phyloP scores from a whole-genome alignment of 2,888 invertebrate genomes.

The Sepiola atlantica region DNA sequence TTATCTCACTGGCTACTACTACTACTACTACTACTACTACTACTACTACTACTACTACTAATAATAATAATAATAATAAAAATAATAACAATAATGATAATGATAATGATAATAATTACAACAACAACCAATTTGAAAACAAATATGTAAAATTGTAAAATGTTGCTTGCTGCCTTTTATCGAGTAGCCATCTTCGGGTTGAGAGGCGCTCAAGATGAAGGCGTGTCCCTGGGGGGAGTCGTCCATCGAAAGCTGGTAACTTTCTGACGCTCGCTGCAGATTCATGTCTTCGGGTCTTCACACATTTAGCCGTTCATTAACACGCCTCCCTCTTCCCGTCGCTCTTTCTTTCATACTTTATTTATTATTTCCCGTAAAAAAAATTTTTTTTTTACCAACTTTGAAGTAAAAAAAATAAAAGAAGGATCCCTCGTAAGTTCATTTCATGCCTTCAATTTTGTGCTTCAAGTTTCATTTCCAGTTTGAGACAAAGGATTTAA shows the following conservation, averaged over 20 bases:
- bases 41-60: too few relatives aligned
- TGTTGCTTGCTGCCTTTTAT: too few relatives aligned
- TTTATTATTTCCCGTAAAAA: too few relatives aligned
- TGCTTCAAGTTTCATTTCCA: slow-evolving; percentile 11
- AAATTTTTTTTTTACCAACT: too few relatives aligned
- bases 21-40: too few relatives aligned
- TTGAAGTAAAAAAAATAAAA: neutral
- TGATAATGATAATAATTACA: too few relatives aligned
- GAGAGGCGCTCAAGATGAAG: neutral
- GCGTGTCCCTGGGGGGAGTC: neutral
- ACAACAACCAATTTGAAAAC: too few relatives aligned
- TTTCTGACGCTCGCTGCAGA: neutral
- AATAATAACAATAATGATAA: too few relatives aligned
- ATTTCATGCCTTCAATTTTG: neutral
- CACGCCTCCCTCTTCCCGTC: neutral
- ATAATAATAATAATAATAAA: too few relatives aligned
- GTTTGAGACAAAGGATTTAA: slow-evolving; percentile 11
- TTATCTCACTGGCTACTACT: too few relatives aligned
- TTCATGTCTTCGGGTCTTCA: neutral
- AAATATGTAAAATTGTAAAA: too few relatives aligned
- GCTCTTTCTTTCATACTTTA: too few relatives aligned
- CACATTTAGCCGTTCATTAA: neutral
- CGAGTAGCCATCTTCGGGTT: neutral
- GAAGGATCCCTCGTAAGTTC: neutral
- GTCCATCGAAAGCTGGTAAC: slow-evolving; percentile 20